These are phyloP conservation scores for Melanaphis sacchari DNA, from an alignment of 1,140 invertebrate genomes.

Conservation along the genomic window DNA sequence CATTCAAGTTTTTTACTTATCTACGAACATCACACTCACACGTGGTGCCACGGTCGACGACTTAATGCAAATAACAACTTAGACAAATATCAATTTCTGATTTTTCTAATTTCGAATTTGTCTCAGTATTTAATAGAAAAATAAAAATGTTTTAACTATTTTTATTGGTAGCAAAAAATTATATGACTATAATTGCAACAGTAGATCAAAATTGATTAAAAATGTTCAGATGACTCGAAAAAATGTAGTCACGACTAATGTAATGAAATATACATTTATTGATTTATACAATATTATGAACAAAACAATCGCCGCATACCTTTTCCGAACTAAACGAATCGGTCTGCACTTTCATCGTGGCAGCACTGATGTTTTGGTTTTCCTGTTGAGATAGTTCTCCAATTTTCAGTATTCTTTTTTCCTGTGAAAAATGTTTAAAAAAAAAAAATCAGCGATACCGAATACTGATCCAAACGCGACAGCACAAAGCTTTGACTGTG, in stretches of 20 bases:
- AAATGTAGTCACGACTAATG: too few species aligned
- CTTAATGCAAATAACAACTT: background rate
- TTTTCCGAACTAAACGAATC: conserved; percentile 86
- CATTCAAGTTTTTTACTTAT: background rate
- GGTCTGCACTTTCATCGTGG: conserved; percentile 82
- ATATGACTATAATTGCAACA: too few species aligned
- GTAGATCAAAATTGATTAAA: too few species aligned
- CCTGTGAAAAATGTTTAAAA: background rate
- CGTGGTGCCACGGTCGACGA: background rate
- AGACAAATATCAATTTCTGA: background rate
- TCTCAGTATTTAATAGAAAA: background rate
- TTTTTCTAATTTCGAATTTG: background rate
- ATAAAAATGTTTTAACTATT: too few species aligned
- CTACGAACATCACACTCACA: background rate
- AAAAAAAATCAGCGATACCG: background rate
- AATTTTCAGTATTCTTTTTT: background rate
- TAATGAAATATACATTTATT: too few species aligned
- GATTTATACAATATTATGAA: background rate
- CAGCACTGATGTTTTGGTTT: conserved; percentile 76
- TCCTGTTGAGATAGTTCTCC: conserved; percentile 71
- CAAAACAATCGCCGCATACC: conserved; percentile 61
- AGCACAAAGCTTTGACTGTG: background rate
- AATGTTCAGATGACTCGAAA: too few species aligned
- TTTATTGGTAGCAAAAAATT: too few species aligned
- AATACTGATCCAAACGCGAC: background rate